Evolutionary conservation across 2,113 vertebrate genomes (phyloP), one percentile per base, ranked within the genome.

Genomic region (Psophia crepitans): DNA sequence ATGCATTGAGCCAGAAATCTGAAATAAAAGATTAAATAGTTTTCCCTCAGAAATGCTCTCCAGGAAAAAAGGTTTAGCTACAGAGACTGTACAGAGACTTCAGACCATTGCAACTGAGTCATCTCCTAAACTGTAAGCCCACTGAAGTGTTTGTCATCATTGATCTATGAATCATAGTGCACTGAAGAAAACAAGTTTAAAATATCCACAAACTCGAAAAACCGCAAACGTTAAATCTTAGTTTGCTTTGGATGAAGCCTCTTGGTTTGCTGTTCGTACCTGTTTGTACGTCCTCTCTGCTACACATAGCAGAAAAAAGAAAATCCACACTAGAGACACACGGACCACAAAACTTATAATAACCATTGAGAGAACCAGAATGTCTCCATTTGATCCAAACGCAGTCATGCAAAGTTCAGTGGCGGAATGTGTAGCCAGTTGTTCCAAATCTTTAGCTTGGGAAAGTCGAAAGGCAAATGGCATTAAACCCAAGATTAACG

Each of bases 241-340:
- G 11, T 76, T 65, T 87, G 44, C 14, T 92, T 49, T 76, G 54
- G 54, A 51, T 77, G 28, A 90, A 87, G 26, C 35, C 32, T 92
- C 16, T 23, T 54, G 17, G 13, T 53, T 75, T 82, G 76, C 56
- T 90, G 73, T 41, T 78, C 97, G 8, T 95, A 99, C 99, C 99
- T 99, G 99, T 96, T 99, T 99, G 90, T 99, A 99, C 6, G 99
- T 99, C 96, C 99, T 98, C 97, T 99, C 99, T 63, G 99, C 99
- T 51, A 99, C 99, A 82, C 99, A 99, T 20, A 99, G 98, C 95
- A 99, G 98, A 97, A 99, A 99, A 98, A 99, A 99, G 98, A 99
- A 99, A 97, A 99, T 99, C 99, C 99, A 99, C 82, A 99, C 99
- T 15, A 99, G 99, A 96, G 99, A 99, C 35, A 99, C 98, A 4